Conservation (phyloP, 2,113 vertebrate genomes). For the Cricetomys ansorgei region DNA sequence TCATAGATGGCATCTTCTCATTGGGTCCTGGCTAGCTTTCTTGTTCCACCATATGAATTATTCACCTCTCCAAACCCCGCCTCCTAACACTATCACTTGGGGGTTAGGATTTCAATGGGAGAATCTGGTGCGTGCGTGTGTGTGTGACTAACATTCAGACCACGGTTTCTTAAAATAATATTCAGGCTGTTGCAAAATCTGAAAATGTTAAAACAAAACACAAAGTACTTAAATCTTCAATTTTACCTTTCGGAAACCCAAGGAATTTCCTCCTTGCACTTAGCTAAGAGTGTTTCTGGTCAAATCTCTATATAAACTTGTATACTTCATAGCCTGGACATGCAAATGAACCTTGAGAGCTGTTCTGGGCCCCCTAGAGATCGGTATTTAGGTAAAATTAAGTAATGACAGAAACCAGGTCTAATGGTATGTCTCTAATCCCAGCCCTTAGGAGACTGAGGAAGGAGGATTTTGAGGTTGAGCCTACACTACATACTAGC, state of each 20-base stretch:
- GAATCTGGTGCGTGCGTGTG: background rate
- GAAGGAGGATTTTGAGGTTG: background rate
- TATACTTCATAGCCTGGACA: background rate
- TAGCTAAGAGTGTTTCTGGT: background rate
- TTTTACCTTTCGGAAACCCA: background rate
- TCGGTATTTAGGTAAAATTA: background rate
- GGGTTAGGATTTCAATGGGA: background rate
- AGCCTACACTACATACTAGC: too few relatives aligned
- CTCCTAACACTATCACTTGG: background rate
- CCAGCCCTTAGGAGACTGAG: background rate
- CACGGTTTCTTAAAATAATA: background rate
- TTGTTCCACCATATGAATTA: background rate
- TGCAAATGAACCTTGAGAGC: background rate
- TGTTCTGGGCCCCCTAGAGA: background rate
- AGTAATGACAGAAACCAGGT: background rate
- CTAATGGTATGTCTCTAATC: background rate
- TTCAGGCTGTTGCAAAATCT: background rate
- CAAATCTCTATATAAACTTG: background rate
- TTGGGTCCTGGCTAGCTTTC: background rate
- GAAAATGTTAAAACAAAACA: constrained; percentile 10
- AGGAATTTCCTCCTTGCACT: background rate
- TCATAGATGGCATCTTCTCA: background rate
- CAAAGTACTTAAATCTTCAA: background rate
- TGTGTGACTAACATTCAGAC: background rate
- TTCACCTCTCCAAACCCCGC: background rate